Evolutionary conservation across 2,797 vertebrate genomes (phyloP).

Genomic region (Microctenopoma steveboyesi): DNA sequence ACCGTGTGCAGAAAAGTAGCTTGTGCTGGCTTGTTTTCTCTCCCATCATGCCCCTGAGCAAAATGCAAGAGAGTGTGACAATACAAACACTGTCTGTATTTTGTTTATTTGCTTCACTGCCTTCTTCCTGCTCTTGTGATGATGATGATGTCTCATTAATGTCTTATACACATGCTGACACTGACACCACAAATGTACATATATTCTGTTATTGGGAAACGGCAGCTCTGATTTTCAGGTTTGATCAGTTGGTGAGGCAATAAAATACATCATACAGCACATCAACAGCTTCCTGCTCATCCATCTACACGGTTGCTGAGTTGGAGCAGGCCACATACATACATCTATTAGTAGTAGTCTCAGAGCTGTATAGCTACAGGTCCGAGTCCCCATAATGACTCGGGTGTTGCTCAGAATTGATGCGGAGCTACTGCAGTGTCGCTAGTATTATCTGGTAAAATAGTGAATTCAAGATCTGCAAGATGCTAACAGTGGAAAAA

Average conservation of each 20-base stretch:
- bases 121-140: not conserved
- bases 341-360: too few species aligned
- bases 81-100: too few species aligned
- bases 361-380: too few species aligned
- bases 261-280: not conserved
- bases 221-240: not conserved
- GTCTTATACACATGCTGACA: too few species aligned
- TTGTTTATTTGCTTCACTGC: not conserved
- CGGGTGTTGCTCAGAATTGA: not conserved
- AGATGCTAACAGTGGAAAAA: too few species aligned
- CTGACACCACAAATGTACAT: not conserved
- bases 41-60: not conserved
- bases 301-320: too few species aligned
- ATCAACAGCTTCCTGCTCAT: too few species aligned
- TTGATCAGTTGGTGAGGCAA: not conserved
- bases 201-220: not conserved
- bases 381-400: not conserved
- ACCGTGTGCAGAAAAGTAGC: conserved; percentile 2
- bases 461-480: too few species aligned
- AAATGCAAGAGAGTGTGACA: too few species aligned
- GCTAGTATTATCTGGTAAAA: not conserved
- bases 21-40: not conserved
- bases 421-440: not conserved
- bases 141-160: too few species aligned
- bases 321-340: too few species aligned